Conservation (phyloP, 2,113 vertebrate species). For the Myotis brandtii region DNA sequence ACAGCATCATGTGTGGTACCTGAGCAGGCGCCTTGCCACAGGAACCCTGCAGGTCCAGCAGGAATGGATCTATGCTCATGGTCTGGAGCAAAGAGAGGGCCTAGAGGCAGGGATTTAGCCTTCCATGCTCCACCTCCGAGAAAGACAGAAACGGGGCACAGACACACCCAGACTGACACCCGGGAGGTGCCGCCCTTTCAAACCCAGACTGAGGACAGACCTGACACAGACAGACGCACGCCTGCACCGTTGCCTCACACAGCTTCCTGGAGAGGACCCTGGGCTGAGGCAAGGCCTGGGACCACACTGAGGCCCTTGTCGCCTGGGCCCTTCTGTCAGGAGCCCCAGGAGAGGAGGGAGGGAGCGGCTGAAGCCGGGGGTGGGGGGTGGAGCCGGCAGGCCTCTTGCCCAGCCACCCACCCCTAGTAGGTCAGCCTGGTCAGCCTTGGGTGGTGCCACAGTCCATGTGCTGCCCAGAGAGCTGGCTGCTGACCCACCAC, state of each 20-base stretch:
- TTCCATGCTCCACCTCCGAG: fast-evolving
- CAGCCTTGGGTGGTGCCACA: not conserved
- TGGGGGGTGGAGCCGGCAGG: slow-evolving; percentile 47
- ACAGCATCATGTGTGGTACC: not conserved
- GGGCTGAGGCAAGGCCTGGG: not conserved
- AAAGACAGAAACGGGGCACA: not conserved
- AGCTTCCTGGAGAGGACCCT: not conserved
- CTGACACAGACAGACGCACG: not conserved
- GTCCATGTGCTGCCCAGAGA: not conserved
- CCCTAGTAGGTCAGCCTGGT: not conserved
- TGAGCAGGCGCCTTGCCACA: not conserved
- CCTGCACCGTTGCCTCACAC: not conserved
- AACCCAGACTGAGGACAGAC: not conserved
- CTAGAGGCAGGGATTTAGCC: not conserved
- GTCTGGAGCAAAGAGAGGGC: not conserved
- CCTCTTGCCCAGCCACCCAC: slow-evolving; percentile 43
- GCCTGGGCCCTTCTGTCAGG: not conserved
- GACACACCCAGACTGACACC: not conserved
- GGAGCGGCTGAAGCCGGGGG: slow-evolving; percentile 42
- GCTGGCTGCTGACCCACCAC: not conserved
- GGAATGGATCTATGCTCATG: not conserved
- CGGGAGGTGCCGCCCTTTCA: not conserved
- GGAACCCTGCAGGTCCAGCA: not conserved
- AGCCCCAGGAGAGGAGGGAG: not conserved
- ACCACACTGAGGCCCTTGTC: not conserved